Percentiles rank a stretch among this genome's conserved stretches.
Evolutionary conservation across 1,140 invertebrate genomes (phyloP).

Genomic region (Apis laboriosa): DNA sequence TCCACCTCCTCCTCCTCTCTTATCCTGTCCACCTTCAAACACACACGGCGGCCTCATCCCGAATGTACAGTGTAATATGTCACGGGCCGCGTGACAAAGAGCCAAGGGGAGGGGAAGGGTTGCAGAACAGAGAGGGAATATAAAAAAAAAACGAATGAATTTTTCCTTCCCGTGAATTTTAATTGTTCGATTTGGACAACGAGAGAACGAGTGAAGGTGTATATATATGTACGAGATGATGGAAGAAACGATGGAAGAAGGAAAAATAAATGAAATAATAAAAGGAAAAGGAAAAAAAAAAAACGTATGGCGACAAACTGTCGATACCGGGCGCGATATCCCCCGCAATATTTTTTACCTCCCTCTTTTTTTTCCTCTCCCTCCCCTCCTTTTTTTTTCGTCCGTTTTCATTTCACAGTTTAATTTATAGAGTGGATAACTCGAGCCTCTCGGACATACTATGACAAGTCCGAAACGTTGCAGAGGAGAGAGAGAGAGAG

Average conservation of each 20-base stretch:
- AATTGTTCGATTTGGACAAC: neutral
- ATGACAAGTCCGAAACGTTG: slow-evolving; percentile 33
- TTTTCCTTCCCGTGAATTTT: slow-evolving; percentile 32
- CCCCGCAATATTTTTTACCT: neutral
- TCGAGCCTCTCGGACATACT: slow-evolving; percentile 12
- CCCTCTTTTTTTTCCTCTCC: neutral
- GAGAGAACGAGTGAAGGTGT: no score
- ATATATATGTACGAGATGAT: neutral
- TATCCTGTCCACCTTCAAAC: slow-evolving; percentile 49
- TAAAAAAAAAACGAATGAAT: neutral
- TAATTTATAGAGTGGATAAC: slow-evolving; percentile 45
- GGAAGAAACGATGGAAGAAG: neutral
- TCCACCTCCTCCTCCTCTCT: neutral
- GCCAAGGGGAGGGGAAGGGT: neutral
- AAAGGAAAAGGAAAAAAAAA: neutral
- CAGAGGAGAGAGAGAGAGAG: no score
- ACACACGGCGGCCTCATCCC: slow-evolving; percentile 34
- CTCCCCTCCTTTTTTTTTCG: neutral
- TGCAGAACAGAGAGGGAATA: slow-evolving; percentile 8
- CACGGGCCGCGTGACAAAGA: slow-evolving; percentile 40
- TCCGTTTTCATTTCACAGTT: slow-evolving; percentile 17
- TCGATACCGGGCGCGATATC: slow-evolving; percentile 23
- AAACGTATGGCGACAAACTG: slow-evolving; percentile 6
- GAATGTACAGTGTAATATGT: slow-evolving; percentile 51
- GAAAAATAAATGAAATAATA: neutral